These are phyloP conservation scores for Apogon hyalosoma DNA, from an alignment of 2,797 vertebrate genomes.

Conservation along the genomic window DNA sequence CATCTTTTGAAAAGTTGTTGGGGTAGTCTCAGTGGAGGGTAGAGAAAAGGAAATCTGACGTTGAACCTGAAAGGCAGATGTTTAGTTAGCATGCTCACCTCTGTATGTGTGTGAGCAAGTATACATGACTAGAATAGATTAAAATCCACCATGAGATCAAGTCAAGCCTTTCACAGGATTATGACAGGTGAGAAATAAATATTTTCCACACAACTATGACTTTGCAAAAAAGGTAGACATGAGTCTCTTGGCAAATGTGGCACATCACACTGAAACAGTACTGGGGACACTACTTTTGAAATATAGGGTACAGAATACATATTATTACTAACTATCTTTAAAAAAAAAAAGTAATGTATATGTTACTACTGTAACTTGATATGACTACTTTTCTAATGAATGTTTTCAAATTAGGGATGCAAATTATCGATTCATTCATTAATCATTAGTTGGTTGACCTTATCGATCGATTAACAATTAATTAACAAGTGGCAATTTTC, in stretches of 20 bases:
- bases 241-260: neutral
- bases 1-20: slow-evolving; percentile 64
- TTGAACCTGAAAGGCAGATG: slow-evolving; percentile 51
- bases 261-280: too few species aligned
- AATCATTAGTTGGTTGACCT: too few species aligned
- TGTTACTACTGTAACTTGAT: too few species aligned
- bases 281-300: too few species aligned
- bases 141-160: slow-evolving; percentile 8
- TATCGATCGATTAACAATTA: too few species aligned
- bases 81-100: slow-evolving; percentile 38
- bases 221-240: slow-evolving; percentile 23
- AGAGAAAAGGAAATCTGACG: slow-evolving; percentile 49
- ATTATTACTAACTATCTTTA: too few species aligned
- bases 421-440: too few species aligned
- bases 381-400: too few species aligned
- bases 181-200: slow-evolving; percentile 22
- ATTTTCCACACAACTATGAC: slow-evolving; percentile 2
- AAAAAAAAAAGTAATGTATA: too few species aligned
- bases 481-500: too few species aligned
- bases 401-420: too few species aligned
- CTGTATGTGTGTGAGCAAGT: neutral
- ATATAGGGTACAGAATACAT: too few species aligned
- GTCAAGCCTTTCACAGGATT: neutral
- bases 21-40: slow-evolving; percentile 39
- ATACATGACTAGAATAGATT: slow-evolving; percentile 8